phyloP scores from a whole-genome alignment of 2,113 vertebrate species.

The Shinisaurus crocodilurus region DNA sequence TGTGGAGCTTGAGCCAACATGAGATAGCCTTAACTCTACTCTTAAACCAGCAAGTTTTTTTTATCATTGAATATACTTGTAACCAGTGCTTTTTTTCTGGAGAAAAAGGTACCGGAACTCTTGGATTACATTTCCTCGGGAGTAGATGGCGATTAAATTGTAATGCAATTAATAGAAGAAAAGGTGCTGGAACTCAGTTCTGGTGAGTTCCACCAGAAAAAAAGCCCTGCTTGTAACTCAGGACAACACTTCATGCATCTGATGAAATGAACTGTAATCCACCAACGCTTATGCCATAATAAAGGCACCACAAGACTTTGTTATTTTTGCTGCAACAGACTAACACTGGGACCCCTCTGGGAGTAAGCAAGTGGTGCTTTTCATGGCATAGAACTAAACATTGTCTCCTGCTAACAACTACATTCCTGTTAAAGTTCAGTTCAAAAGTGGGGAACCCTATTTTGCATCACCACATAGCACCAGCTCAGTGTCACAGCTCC shows the following conservation, averaged over 20 bases:
- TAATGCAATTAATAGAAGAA: no score
- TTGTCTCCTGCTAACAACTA: not conserved
- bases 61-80: not conserved
- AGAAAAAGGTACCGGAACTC: no score
- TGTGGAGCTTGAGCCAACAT: no score
- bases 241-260: not conserved
- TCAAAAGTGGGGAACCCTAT: not conserved
- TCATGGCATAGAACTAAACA: not conserved
- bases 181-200: no score
- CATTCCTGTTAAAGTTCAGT: not conserved
- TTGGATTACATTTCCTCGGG: no score
- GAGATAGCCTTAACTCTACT: no score
- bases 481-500: not conserved
- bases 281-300: not conserved
- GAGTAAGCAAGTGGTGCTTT: not conserved
- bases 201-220: no score
- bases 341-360: not conserved
- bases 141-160: no score
- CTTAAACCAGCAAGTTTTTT: no score
- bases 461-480: not conserved
- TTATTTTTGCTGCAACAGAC: not conserved
- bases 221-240: no score
- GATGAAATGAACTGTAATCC: not conserved
- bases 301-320: not conserved
- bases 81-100: no score